phyloP scores from a whole-genome alignment of 2,797 vertebrate species.

The Sylvia borin region DNA sequence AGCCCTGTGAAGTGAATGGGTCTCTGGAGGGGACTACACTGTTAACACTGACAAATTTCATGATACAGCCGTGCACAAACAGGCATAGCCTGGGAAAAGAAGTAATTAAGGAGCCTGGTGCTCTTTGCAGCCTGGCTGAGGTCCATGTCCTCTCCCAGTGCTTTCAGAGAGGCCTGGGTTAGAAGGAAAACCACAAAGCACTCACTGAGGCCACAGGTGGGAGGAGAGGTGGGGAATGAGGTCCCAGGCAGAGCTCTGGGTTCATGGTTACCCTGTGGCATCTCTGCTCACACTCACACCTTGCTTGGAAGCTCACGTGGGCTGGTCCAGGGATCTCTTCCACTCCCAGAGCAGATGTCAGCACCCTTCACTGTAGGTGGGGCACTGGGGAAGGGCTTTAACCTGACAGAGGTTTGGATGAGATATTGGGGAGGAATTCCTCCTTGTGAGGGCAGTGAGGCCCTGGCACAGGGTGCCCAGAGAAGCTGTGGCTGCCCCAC shows the following conservation, averaged over 20 bases:
- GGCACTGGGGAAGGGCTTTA: not conserved
- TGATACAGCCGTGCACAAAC: not conserved
- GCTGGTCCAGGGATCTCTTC: not conserved
- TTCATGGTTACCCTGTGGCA: not conserved
- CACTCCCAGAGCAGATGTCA: not conserved
- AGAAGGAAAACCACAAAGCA: not conserved
- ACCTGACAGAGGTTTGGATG: not conserved
- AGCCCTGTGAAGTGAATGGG: not conserved
- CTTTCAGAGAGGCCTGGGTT: not conserved
- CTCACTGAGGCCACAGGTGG: not conserved
- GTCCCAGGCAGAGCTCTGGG: not conserved
- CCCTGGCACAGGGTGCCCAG: not conserved
- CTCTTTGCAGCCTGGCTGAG: not conserved
- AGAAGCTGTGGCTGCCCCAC: not conserved
- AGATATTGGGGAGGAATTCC: not conserved
- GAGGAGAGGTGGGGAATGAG: not conserved
- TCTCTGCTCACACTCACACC: not conserved
- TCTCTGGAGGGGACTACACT: not conserved
- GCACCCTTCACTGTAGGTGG: not conserved
- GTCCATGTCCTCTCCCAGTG: not conserved
- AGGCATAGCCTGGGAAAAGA: not conserved
- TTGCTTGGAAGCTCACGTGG: rapidly evolving
- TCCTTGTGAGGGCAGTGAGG: not conserved
- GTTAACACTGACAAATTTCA: slow-evolving; percentile 28
- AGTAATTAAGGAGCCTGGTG: slow-evolving; percentile 4